A percentile compares a stretch with the other conserved stretches of the same genome.
phyloP scores from a whole-genome alignment of 2,113 vertebrate genomes.

The Cacatua alba region DNA sequence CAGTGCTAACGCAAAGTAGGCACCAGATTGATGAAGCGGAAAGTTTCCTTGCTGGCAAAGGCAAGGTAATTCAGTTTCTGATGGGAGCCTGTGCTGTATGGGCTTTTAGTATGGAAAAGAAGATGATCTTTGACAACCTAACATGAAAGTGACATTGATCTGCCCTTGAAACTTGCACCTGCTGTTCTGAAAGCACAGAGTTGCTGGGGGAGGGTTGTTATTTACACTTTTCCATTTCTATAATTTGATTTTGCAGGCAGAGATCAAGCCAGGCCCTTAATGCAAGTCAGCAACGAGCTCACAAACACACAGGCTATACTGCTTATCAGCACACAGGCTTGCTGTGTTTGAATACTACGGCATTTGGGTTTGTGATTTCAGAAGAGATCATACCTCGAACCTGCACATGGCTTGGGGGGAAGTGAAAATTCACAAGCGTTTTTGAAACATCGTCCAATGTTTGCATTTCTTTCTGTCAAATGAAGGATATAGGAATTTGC shows the following conservation, averaged over 20 bases:
- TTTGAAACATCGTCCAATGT: neutral
- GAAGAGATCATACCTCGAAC: neutral
- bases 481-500: neutral
- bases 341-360: neutral
- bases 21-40: slow-evolving; percentile 38
- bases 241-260: neutral
- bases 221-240: neutral
- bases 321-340: neutral
- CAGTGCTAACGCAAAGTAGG: slow-evolving; percentile 3
- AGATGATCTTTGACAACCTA: neutral
- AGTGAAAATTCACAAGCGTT: neutral
- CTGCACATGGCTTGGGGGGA: neutral
- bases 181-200: neutral
- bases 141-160: neutral
- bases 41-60: neutral
- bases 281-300: neutral
- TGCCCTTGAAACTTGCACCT: neutral
- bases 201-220: neutral
- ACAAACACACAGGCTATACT: neutral
- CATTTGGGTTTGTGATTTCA: neutral
- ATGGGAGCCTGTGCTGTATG: neutral
- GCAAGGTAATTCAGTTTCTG: neutral
- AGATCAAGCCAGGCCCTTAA: neutral
- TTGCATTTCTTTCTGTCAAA: neutral
- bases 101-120: neutral